phyloP scores from a whole-genome alignment of 2,113 vertebrate genomes.

The Hippolais icterina region DNA sequence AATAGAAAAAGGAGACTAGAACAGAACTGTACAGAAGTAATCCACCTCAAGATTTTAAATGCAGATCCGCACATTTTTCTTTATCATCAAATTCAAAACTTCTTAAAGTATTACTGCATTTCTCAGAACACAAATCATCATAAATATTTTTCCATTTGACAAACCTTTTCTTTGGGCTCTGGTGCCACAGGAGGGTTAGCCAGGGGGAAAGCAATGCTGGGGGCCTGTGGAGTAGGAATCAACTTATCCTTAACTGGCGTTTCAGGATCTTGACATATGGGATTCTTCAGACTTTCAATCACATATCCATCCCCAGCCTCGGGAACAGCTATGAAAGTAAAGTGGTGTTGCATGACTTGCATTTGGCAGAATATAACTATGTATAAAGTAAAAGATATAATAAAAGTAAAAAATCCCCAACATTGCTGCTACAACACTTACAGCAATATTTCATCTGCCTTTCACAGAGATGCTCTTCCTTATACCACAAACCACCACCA shows the following conservation, averaged over 20 bases:
- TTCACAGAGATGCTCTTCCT: not conserved
- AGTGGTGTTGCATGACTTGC: not conserved
- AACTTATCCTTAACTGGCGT: constrained; percentile 35
- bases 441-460: not conserved
- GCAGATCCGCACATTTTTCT: not conserved
- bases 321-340: constrained; percentile 74
- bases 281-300: constrained; percentile 26
- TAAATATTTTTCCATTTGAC: not conserved
- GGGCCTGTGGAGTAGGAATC: constrained; percentile 83
- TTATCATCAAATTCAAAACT: not conserved
- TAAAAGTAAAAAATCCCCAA: not conserved
- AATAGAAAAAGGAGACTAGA: not conserved
- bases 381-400: not conserved
- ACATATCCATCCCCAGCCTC: constrained; percentile 70
- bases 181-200: constrained; percentile 84
- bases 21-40: not conserved
- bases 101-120: not conserved
- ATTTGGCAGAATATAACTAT: not conserved
- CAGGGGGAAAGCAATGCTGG: constrained; percentile 86
- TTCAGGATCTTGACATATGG: constrained; percentile 42
- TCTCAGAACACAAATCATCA: not conserved
- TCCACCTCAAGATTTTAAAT: not conserved
- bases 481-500: not conserved
- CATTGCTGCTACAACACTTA: not conserved
- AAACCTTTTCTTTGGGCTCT: constrained; percentile 77